phyloP scores from a whole-genome alignment of 2,797 vertebrate genomes.

The Bradypus variegatus region DNA sequence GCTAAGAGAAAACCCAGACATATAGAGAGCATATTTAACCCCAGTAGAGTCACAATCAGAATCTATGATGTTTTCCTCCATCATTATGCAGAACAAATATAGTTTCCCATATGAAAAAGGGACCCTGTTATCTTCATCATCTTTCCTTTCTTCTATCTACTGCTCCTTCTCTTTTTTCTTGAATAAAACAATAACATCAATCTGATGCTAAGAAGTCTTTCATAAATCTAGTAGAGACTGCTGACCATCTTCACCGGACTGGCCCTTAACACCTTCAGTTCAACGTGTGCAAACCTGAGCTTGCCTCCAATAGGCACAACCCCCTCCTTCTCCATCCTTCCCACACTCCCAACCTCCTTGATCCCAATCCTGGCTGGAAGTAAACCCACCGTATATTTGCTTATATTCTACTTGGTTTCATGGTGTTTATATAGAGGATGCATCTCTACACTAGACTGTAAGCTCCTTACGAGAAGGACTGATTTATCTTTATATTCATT shows the following conservation, averaged over 20 bases:
- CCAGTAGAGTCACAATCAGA: neutral
- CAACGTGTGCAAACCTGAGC: neutral
- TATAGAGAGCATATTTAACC: neutral
- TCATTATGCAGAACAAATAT: neutral
- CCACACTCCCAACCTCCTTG: neutral
- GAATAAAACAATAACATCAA: neutral
- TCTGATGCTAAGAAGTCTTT: neutral
- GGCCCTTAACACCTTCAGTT: neutral
- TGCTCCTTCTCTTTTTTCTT: accelerated
- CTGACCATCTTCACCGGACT: neutral
- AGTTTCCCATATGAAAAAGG: neutral
- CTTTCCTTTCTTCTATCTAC: neutral
- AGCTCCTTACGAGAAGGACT: neutral
- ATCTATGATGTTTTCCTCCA: neutral
- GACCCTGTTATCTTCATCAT: neutral
- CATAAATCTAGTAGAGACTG: neutral
- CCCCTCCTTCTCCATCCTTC: neutral
- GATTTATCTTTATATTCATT: neutral
- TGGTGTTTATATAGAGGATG: neutral
- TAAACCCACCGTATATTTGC: neutral
- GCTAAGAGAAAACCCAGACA: neutral
- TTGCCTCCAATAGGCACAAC: neutral
- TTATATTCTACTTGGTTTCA: neutral
- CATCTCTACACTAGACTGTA: neutral
- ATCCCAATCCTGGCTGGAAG: neutral